Evolutionary conservation across 2,797 vertebrate genomes (phyloP).

Genomic region (Peromyscus nudipes): DNA sequence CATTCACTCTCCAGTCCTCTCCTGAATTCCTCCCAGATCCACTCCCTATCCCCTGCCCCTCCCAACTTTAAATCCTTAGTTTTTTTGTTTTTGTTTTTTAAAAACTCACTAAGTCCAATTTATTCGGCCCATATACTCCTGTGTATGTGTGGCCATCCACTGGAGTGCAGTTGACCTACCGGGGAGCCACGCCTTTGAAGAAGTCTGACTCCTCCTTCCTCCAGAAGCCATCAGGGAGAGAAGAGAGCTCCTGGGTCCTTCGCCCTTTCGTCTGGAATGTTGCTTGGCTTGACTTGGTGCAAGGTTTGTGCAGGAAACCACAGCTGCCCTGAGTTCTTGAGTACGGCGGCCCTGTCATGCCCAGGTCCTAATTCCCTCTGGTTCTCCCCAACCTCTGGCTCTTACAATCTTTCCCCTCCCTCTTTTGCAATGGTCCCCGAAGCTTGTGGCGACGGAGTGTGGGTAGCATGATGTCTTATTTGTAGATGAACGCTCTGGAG

Average conservation of each 20-base stretch:
- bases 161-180: background rate
- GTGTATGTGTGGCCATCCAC: background rate
- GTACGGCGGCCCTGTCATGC: rapidly evolving
- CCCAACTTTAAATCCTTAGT: background rate
- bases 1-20: background rate
- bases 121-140: too few species aligned
- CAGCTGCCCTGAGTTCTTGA: background rate
- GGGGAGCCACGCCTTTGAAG: background rate
- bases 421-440: background rate
- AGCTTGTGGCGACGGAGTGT: background rate
- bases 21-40: background rate
- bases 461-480: background rate
- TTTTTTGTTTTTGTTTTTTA: background rate
- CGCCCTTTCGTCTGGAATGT: background rate
- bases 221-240: background rate
- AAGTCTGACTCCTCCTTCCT: background rate
- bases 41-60: too few species aligned
- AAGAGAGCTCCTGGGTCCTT: background rate
- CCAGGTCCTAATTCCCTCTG: background rate
- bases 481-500: background rate
- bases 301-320: background rate
- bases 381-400: background rate
- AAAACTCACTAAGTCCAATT: background rate
- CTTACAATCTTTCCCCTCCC: background rate
- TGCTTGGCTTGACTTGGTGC: background rate